Percentiles rank a stretch among this genome's conserved stretches.
Conservation (phyloP, 2,797 vertebrate species). For the Tragopan temminckii region DNA sequence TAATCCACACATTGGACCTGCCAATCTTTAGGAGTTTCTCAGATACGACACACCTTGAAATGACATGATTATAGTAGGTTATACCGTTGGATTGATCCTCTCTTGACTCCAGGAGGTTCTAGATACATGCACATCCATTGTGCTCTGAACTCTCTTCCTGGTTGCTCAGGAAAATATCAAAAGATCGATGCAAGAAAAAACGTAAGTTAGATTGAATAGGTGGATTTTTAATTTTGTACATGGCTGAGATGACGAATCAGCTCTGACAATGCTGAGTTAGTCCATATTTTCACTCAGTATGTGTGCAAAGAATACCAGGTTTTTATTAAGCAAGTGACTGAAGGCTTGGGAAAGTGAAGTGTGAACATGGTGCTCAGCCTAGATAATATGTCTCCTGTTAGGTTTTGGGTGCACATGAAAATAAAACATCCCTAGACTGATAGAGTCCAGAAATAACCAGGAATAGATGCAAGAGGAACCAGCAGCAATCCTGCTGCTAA, state of each 20-base stretch:
- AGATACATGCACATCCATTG: neutral
- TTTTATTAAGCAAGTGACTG: neutral
- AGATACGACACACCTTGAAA: neutral
- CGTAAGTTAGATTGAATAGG: neutral
- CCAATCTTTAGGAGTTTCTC: neutral
- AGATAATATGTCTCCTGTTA: neutral
- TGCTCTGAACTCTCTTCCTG: neutral
- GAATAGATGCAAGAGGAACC: neutral
- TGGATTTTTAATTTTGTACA: neutral
- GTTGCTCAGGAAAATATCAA: neutral
- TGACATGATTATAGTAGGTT: neutral
- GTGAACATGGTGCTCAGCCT: neutral
- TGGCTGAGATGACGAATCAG: neutral
- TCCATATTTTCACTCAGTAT: neutral
- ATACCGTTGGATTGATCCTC: neutral
- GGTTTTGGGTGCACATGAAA: neutral
- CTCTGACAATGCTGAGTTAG: neutral
- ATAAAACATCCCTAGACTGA: neutral
- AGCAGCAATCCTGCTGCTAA: neutral
- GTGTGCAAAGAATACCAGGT: neutral
- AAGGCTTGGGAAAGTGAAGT: neutral
- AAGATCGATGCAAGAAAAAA: rapidly evolving
- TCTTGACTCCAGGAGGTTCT: neutral
- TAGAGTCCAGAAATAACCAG: neutral
- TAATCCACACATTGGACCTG: rapidly evolving